A percentile compares a stretch with the other conserved stretches of the same genome.
Evolutionary conservation across 23 tunicate species (phyloP).

Genomic region (Botrylloides violaceus): DNA sequence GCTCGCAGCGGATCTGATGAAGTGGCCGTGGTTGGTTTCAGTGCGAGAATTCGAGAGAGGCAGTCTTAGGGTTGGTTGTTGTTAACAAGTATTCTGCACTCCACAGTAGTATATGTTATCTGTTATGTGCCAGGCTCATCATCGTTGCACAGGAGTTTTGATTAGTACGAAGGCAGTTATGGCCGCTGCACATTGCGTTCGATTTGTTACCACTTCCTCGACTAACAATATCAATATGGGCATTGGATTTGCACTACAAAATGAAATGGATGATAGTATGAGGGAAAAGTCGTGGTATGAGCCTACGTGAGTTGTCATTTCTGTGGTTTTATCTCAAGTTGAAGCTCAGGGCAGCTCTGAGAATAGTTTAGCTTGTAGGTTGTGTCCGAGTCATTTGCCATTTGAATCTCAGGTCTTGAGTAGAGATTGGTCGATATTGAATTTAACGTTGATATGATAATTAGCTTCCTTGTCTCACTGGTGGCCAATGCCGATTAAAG

Average conservation of each 20-base stretch:
- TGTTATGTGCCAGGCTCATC: conserved; percentile 38
- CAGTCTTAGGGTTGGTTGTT: conserved; percentile 21
- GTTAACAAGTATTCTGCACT: no score
- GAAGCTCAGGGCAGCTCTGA: no score
- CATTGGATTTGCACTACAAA: conserved; percentile 18
- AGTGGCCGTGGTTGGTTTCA: conserved; percentile 54
- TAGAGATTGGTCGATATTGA: no score
- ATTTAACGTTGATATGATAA: no score
- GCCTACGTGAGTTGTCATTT: neutral
- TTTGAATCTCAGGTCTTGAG: no score
- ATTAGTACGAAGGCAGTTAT: conserved; percentile 17
- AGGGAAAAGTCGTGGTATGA: neutral
- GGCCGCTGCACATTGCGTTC: conserved; percentile 50
- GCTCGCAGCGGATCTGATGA: neutral
- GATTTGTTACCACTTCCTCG: conserved; percentile 4
- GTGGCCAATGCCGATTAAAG: no score
- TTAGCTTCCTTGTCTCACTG: no score
- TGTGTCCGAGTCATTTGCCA: no score
- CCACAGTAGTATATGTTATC: no score
- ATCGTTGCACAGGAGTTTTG: conserved; percentile 42
- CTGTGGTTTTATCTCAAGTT: no score
- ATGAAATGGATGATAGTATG: conserved; percentile 27
- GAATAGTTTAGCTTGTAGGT: no score
- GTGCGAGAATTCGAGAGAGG: conserved; percentile 21
- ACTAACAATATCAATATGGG: conserved; percentile 14